phyloP scores from a whole-genome alignment of 2,797 vertebrate genomes.

The Gambelia wislizenii region DNA sequence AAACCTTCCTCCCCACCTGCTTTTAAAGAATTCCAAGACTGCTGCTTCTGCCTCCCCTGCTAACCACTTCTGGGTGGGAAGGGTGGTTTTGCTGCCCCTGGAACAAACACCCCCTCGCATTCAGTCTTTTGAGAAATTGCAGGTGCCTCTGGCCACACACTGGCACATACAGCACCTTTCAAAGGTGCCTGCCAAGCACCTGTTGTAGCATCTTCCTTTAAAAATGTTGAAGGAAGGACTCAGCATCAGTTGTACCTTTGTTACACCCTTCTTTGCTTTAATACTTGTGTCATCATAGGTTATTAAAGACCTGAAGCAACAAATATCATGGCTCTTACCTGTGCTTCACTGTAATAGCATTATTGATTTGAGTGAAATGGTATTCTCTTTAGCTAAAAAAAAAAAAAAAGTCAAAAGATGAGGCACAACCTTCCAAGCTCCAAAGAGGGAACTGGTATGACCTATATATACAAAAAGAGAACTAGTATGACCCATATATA shows the following conservation, averaged over 20 bases:
- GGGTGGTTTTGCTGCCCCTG: too few species aligned
- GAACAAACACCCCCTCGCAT: too few species aligned
- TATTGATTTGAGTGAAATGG: neutral
- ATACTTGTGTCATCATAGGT: neutral
- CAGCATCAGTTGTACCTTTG: neutral
- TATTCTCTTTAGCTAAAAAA: neutral
- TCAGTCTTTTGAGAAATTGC: too few species aligned
- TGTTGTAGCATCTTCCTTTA: neutral
- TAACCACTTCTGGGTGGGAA: too few species aligned
- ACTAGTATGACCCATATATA: too few species aligned
- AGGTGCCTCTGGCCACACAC: too few species aligned
- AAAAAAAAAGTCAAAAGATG: neutral
- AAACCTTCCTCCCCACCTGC: too few species aligned
- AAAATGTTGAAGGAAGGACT: neutral
- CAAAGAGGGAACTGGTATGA: neutral
- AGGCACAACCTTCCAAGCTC: neutral
- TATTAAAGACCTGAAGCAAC: neutral
- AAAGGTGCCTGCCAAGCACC: too few species aligned
- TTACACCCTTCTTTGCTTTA: neutral
- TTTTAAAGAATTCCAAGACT: too few species aligned
- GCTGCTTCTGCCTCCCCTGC: too few species aligned
- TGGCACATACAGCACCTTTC: too few species aligned
- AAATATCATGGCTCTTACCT: neutral
- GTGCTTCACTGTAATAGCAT: neutral
- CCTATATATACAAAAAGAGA: neutral